phyloP scores from a whole-genome alignment of 2,797 vertebrate genomes.

The Notoglanidium macrostoma region DNA sequence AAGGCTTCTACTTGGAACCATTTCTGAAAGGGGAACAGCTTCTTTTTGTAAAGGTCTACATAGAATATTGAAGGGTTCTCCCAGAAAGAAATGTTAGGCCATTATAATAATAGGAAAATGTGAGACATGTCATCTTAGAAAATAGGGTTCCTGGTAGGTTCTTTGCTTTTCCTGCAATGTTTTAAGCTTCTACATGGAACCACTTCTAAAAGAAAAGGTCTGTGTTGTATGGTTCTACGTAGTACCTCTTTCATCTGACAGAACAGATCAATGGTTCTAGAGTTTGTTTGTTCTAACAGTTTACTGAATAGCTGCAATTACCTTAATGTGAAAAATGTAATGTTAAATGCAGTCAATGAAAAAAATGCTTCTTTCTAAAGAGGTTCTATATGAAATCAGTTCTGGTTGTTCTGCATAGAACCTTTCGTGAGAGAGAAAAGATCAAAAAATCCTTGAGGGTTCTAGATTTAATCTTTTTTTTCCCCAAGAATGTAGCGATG shows the following conservation, averaged over 20 bases:
- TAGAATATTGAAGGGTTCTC: background rate
- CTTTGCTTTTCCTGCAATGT: background rate
- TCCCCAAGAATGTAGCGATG: background rate
- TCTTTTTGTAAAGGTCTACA: background rate
- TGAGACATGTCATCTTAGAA: background rate
- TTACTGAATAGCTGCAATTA: background rate
- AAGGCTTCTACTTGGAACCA: background rate
- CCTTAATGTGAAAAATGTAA: background rate
- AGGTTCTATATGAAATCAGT: background rate
- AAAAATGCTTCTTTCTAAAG: background rate
- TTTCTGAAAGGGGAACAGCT: background rate
- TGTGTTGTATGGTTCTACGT: background rate
- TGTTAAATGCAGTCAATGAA: background rate
- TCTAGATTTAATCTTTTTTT: background rate
- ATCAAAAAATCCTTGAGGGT: background rate
- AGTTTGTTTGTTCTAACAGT: background rate
- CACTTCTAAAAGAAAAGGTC: background rate
- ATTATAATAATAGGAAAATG: background rate
- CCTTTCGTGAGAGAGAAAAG: background rate
- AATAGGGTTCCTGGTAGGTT: background rate
- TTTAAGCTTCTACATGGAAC: background rate
- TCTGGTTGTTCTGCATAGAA: background rate
- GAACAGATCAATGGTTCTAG: background rate
- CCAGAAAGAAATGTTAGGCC: background rate
- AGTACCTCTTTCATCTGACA: background rate